A percentile compares a stretch with the other conserved stretches of the same genome.
Evolutionary conservation across 2,888 invertebrate genomes (phyloP).

Genomic region (Sminthurides aquaticus): DNA sequence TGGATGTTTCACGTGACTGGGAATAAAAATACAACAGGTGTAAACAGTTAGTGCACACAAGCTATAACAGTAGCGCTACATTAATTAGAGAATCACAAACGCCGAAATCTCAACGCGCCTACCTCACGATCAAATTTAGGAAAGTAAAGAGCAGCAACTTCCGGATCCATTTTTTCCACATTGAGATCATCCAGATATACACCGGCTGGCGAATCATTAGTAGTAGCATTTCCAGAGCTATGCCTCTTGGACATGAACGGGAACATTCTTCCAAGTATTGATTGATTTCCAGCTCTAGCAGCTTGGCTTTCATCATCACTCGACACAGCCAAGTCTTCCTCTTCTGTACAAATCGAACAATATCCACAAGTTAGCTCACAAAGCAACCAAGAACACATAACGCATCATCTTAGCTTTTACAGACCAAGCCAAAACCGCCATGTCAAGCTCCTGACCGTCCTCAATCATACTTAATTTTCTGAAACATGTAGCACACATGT

Average conservation of each 20-base stretch:
- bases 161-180: slow-evolving; percentile 83
- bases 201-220: slow-evolving; percentile 57
- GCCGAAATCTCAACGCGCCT: too few relatives aligned
- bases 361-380: background rate
- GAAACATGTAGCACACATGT: too few relatives aligned
- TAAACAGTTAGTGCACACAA: background rate
- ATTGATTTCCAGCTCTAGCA: slow-evolving; percentile 46
- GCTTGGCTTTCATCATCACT: slow-evolving; percentile 49
- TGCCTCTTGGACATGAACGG: slow-evolving; percentile 66
- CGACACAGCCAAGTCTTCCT: slow-evolving; percentile 22
- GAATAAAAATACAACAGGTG: too few relatives aligned
- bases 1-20: slow-evolving; percentile 12
- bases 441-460: too few relatives aligned
- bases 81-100: too few relatives aligned
- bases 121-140: slow-evolving; percentile 48
- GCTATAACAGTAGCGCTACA: too few relatives aligned
- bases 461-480: too few relatives aligned
- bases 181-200: slow-evolving; percentile 89
- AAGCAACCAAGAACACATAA: too few relatives aligned
- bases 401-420: too few relatives aligned
- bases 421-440: too few relatives aligned
- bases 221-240: slow-evolving; percentile 27
- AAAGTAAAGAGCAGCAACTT: slow-evolving; percentile 80
- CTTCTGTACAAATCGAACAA: background rate
- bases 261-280: slow-evolving; percentile 84